Evolutionary conservation across 2,797 vertebrate genomes (phyloP), one percentile per base, ranked within the genome.

Genomic region (Neosalanx taihuensis): DNA sequence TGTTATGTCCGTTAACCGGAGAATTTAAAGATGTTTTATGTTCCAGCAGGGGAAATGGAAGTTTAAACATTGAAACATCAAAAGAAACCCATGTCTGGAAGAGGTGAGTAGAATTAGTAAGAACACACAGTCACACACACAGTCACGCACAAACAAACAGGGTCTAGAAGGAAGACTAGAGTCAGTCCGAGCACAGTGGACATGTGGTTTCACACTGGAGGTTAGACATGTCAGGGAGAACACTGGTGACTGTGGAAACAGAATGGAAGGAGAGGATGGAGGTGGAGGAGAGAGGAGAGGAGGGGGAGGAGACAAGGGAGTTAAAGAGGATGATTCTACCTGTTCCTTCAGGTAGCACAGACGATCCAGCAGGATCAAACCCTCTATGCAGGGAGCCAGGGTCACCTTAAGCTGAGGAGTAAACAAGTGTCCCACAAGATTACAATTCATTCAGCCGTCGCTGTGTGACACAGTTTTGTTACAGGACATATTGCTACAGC

Each of bases 281-380:
- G 18, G 46, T 6, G 58, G 26, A 13, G 23, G 26, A n/a, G 4
- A 10, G 9, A 60, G 23, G 58, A 20, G 3, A 53, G 58, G 20
- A 4, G 58, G n/a, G 20, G n/a, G 56, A 5, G 6, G 53, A 30
- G 67, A 35, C 6, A 12, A 56, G 29, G 17, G 62, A 13, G 30
- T 17, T n/a, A 20, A 56, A 30, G n/a, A 20, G 18, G 30, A 17
- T 63, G 70, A 76, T 76, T 80, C 90, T 94, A 98, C 97, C 96
- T 98, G 95, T 83, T 99, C 97, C 87, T 96, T 96, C 61, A 99
- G 91, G 86, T 94, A 99, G 85, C 95, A 97, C 77, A 99, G 94
- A 70, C 96, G 95, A 89, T 99, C 97, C 26, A 99, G 92, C 82
- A 99, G 95, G 82, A 99, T 94, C 83, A 99, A 87, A 70, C 94